phyloP scores from a whole-genome alignment of 1,140 invertebrate species.

The Ips typographus region DNA sequence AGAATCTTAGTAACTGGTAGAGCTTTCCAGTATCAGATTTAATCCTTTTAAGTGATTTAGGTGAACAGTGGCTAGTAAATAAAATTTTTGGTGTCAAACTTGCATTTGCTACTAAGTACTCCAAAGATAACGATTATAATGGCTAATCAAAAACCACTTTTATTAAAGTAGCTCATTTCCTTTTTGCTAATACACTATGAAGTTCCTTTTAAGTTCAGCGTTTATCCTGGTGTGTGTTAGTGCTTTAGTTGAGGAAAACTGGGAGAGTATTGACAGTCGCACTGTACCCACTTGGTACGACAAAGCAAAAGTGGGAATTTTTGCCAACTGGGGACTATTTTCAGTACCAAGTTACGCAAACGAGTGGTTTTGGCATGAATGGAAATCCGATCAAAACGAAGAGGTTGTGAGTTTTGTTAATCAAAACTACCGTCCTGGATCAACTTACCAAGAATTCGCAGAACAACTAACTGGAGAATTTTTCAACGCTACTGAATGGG shows the following conservation, averaged over 20 bases:
- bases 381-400: slow-evolving; percentile 58
- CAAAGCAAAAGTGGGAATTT: slow-evolving; percentile 87
- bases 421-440: slow-evolving; percentile 73
- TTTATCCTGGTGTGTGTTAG: too few relatives aligned
- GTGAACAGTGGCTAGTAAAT: too few relatives aligned
- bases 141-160: too few relatives aligned
- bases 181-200: too few relatives aligned
- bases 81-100: too few relatives aligned
- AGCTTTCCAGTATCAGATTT: too few relatives aligned
- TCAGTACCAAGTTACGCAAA: slow-evolving; percentile 81
- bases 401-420: slow-evolving; percentile 64
- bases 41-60: too few relatives aligned
- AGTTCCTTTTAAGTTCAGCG: too few relatives aligned
- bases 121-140: too few relatives aligned
- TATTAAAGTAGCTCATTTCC: too few relatives aligned
- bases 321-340: slow-evolving; percentile 92
- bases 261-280: slow-evolving; percentile 81
- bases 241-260: slow-evolving; percentile 48
- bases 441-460: slow-evolving; percentile 86
- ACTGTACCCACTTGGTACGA: slow-evolving; percentile 88
- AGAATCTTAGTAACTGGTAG: too few relatives aligned
- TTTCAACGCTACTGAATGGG: slow-evolving; percentile 77
- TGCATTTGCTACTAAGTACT: too few relatives aligned
- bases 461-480: slow-evolving; percentile 78
- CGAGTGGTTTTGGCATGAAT: slow-evolving; percentile 88